Evolutionary conservation across 2,797 vertebrate species (phyloP).

Genomic region (Notolepis coatsorum): DNA sequence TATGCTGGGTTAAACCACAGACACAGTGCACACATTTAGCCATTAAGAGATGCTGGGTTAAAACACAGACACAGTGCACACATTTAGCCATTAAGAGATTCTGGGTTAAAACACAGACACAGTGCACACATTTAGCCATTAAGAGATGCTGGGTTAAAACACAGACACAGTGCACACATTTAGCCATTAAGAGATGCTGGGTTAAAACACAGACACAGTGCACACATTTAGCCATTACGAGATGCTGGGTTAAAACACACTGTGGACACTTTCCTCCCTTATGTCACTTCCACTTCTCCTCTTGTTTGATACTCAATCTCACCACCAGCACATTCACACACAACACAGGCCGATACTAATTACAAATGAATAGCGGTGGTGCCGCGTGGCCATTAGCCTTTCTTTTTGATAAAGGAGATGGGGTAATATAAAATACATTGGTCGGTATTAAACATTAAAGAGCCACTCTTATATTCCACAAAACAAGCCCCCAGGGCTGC

Average conservation of each 20-base stretch:
- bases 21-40: conserved; percentile 29
- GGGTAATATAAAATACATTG: conserved; percentile 81
- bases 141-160: conserved; percentile 24
- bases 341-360: conserved; percentile 67
- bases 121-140: conserved; percentile 29
- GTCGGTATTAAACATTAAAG: conserved; percentile 81
- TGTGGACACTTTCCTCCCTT: not conserved
- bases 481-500: conserved; percentile 75
- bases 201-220: conserved; percentile 24
- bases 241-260: not conserved
- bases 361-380: conserved; percentile 69
- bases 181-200: conserved; percentile 35
- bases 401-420: conserved; percentile 81
- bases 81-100: conserved; percentile 9
- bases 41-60: not conserved
- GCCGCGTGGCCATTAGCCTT: conserved; percentile 76
- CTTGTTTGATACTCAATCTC: conserved; percentile 49
- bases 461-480: conserved; percentile 76
- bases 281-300: conserved; percentile 36
- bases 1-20: conserved; percentile 5
- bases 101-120: conserved; percentile 11
- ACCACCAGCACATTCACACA: conserved; percentile 61
- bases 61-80: not conserved
- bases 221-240: conserved; percentile 19
- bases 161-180: conserved; percentile 15